Conservation (phyloP, 2,888 invertebrate genomes). For the Hipparchia semele region DNA sequence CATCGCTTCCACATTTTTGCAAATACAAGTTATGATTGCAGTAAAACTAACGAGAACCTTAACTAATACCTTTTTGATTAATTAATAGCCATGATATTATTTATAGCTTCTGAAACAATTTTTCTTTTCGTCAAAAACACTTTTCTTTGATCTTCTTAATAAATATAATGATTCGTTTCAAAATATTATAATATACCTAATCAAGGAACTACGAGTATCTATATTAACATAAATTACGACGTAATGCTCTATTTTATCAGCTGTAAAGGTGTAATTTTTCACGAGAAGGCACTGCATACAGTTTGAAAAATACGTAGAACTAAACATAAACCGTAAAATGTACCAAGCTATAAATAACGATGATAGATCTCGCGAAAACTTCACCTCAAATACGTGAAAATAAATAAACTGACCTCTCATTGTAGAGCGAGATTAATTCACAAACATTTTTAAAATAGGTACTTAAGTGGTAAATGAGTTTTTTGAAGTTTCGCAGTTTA, state of each 20-base stretch:
- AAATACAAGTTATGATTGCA: no score
- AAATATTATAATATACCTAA: neutral
- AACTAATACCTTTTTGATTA: no score
- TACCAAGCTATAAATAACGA: constrained; percentile 23
- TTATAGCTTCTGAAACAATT: no score
- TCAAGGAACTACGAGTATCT: neutral
- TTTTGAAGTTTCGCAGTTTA: no score
- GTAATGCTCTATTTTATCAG: constrained; percentile 17
- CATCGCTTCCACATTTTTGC: no score
- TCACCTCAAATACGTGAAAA: constrained; percentile 9
- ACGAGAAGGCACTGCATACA: neutral
- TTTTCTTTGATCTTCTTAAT: no score
- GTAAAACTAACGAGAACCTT: no score
- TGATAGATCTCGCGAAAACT: constrained; percentile 18
- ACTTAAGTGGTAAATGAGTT: no score
- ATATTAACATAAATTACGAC: neutral
- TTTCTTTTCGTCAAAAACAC: no score
- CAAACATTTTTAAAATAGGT: constrained; percentile 12
- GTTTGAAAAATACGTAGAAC: neutral
- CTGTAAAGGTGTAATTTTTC: constrained; percentile 7
- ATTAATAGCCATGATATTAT: no score
- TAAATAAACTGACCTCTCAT: constrained; percentile 20
- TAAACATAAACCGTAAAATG: constrained; percentile 14
- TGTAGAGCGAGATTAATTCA: constrained; percentile 1
- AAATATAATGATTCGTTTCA: no score